These are phyloP conservation scores for Uromys caudimaculatus DNA, from an alignment of 2,797 vertebrate genomes.

Conservation along the genomic window DNA sequence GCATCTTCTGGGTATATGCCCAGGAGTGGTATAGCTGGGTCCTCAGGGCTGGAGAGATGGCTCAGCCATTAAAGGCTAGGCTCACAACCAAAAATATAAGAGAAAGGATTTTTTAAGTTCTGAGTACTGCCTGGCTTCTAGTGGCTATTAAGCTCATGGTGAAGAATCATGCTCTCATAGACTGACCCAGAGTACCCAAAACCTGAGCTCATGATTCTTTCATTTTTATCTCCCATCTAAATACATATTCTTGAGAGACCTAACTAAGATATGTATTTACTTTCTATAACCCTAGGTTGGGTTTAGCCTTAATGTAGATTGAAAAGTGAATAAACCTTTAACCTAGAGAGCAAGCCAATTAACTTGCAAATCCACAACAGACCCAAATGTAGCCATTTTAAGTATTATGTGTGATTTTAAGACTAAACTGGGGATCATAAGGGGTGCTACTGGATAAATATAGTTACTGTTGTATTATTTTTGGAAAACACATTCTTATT, in stretches of 20 bases:
- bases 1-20: too few species aligned
- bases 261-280: neutral
- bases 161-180: neutral
- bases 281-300: neutral
- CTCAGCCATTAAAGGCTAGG: too few species aligned
- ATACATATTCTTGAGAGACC: neutral
- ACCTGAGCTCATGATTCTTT: neutral
- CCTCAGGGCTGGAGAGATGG: too few species aligned
- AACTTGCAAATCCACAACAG: neutral
- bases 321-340: neutral
- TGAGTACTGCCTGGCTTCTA: neutral
- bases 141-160: neutral
- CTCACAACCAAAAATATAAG: too few species aligned
- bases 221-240: neutral
- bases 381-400: neutral
- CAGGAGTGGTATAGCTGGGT: too few species aligned
- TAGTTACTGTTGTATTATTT: neutral
- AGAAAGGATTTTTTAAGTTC: too few species aligned
- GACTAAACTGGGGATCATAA: neutral
- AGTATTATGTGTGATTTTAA: neutral
- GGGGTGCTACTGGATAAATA: neutral
- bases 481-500: neutral
- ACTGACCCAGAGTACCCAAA: neutral
- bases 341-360: neutral
- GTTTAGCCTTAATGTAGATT: neutral